Percentiles rank a stretch among this genome's conserved stretches.
phyloP scores from a whole-genome alignment of 2,888 invertebrate species.

The Notodonta ziczac region DNA sequence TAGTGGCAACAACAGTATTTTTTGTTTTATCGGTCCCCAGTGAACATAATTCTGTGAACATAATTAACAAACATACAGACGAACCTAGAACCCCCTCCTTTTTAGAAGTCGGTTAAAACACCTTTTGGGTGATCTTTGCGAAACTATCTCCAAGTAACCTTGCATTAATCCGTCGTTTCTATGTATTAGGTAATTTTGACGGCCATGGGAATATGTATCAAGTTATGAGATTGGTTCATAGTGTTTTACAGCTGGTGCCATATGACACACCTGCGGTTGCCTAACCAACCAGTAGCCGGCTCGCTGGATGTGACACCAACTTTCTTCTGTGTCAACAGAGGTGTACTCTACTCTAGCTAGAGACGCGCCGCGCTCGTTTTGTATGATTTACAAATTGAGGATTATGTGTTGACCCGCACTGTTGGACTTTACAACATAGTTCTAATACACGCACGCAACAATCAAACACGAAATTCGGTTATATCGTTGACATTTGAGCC shows the following conservation, averaged over 20 bases:
- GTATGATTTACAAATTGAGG: constrained; percentile 10
- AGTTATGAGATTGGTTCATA: background rate
- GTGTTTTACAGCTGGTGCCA: background rate
- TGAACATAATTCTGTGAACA: too few species aligned
- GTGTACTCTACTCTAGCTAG: background rate
- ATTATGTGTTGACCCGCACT: constrained; percentile 4
- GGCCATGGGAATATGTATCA: background rate
- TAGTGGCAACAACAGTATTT: too few species aligned
- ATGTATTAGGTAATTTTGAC: background rate
- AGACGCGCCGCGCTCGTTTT: background rate
- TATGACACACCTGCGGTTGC: background rate
- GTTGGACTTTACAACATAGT: background rate
- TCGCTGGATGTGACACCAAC: background rate
- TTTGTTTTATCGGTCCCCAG: too few species aligned
- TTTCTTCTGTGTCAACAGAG: constrained; percentile 6
- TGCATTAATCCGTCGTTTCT: constrained; percentile 7
- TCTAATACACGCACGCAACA: background rate
- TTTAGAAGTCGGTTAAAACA: too few species aligned
- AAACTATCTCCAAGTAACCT: background rate
- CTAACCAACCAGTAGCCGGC: background rate
- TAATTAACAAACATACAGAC: too few species aligned
- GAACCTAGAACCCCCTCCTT: too few species aligned
- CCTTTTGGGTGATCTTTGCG: background rate
- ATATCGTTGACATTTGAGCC: too few species aligned
- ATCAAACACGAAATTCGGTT: too few species aligned